A percentile compares a stretch with the other conserved stretches of the same genome.
Conservation (phyloP, 2,888 invertebrate genomes). For the Linyphia triangularis region DNA sequence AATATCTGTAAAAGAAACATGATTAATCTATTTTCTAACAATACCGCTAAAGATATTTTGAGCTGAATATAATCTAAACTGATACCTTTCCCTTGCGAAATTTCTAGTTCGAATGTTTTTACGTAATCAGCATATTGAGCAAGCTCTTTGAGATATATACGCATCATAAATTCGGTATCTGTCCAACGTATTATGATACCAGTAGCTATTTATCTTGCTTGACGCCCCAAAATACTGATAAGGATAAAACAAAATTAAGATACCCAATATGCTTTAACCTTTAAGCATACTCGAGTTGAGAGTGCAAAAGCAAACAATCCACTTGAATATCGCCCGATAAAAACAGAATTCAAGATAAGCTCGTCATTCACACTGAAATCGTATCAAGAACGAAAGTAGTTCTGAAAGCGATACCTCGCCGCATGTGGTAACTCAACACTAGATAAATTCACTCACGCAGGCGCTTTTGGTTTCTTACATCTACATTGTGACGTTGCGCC, state of each 20-base stretch:
- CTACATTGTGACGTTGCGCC: constrained; percentile 51
- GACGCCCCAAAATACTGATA: not conserved
- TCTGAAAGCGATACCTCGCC: constrained; percentile 12
- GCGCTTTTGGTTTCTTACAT: constrained; percentile 40
- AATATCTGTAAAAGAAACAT: too few relatives aligned
- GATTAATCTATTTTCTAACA: too few relatives aligned
- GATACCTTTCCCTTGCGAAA: not conserved
- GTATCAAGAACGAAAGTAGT: not conserved
- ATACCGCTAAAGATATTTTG: not conserved
- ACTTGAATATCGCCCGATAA: constrained; percentile 26
- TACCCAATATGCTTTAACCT: not conserved
- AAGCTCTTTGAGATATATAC: not conserved
- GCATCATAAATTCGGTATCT: not conserved
- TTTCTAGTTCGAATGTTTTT: constrained; percentile 3
- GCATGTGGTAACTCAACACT: constrained; percentile 15
- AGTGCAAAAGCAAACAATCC: constrained; percentile 18
- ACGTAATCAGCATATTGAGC: not conserved
- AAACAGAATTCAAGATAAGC: not conserved
- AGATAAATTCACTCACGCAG: constrained; percentile 58
- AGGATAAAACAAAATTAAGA: not conserved
- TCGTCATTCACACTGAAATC: too few relatives aligned
- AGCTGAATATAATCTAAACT: not conserved
- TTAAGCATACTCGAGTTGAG: too few relatives aligned
- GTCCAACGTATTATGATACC: not conserved
- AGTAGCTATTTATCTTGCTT: not conserved